Conservation (phyloP, 2,888 invertebrate genomes). For the Pteria penguin region DNA sequence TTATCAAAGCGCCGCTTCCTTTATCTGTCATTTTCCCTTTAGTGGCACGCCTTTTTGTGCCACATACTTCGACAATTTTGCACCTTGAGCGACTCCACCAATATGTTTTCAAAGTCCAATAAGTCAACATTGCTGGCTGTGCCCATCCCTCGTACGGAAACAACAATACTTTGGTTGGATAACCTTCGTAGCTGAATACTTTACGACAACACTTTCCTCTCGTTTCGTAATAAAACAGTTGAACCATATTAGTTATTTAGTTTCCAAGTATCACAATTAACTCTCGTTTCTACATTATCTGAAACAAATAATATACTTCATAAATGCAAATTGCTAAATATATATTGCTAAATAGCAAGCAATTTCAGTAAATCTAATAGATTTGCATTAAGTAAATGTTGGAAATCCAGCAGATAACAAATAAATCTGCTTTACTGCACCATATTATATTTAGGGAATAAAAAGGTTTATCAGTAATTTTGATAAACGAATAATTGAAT, state of each 20-base stretch:
- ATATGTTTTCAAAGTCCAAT: slow-evolving; percentile 91
- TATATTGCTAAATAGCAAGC: too few species aligned
- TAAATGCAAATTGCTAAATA: too few species aligned
- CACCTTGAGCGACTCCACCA: slow-evolving; percentile 93
- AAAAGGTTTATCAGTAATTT: too few species aligned
- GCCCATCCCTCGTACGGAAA: slow-evolving; percentile 95
- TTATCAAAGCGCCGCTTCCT: slow-evolving; percentile 89
- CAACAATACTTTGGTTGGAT: slow-evolving; percentile 90
- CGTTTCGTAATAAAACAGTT: slow-evolving; percentile 88
- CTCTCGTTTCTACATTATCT: too few species aligned
- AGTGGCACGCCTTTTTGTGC: slow-evolving; percentile 87
- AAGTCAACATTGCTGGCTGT: slow-evolving; percentile 90
- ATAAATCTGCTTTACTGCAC: too few species aligned
- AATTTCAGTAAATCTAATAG: too few species aligned
- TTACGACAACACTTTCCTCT: slow-evolving; percentile 91
- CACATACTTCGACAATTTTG: slow-evolving; percentile 91
- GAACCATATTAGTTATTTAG: slow-evolving; percentile 83
- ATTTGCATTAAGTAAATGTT: too few species aligned
- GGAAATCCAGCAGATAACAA: too few species aligned
- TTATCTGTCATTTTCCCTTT: slow-evolving; percentile 90
- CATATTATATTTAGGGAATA: too few species aligned
- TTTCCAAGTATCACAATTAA: too few species aligned
- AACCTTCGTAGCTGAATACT: slow-evolving; percentile 89
- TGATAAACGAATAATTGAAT: too few species aligned
- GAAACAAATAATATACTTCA: too few species aligned